These are phyloP conservation scores for Resseliella maxima DNA, from an alignment of 2,888 invertebrate genomes.

Conservation along the genomic window DNA sequence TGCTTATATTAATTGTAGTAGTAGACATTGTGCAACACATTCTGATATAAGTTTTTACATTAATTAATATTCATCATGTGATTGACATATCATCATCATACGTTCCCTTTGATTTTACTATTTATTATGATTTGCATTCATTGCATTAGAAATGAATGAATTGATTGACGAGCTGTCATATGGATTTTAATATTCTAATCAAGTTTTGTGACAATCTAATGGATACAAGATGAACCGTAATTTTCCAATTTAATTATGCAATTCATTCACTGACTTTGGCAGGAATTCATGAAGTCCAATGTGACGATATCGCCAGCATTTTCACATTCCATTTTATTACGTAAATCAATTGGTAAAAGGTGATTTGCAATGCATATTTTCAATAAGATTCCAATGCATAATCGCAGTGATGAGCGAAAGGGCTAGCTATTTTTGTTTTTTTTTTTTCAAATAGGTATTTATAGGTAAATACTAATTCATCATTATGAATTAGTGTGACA, in stretches of 20 bases:
- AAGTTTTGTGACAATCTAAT: background rate
- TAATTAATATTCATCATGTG: constrained; percentile 27
- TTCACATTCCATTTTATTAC: constrained; percentile 43
- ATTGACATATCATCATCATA: constrained; percentile 1
- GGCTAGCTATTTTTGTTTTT: background rate
- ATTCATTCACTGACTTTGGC: background rate
- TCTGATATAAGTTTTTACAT: background rate
- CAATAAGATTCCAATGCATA: constrained; percentile 48
- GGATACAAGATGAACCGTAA: constrained; percentile 4
- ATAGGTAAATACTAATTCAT: too few relatives aligned
- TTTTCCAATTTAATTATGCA: constrained; percentile 18
- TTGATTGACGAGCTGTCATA: background rate
- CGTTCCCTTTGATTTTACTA: background rate
- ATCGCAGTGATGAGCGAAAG: background rate
- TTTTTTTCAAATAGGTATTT: too few relatives aligned
- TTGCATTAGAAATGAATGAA: constrained; percentile 19
- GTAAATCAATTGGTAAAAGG: constrained; percentile 27
- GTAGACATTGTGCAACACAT: background rate
- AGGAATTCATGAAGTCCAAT: background rate
- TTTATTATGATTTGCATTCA: background rate
- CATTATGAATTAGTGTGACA: too few relatives aligned
- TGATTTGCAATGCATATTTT: background rate
- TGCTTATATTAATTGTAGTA: too few relatives aligned
- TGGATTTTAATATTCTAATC: constrained; percentile 14
- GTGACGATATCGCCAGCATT: background rate